phyloP scores from a whole-genome alignment of 1,140 invertebrate genomes.

The Solenopsis fugax region DNA sequence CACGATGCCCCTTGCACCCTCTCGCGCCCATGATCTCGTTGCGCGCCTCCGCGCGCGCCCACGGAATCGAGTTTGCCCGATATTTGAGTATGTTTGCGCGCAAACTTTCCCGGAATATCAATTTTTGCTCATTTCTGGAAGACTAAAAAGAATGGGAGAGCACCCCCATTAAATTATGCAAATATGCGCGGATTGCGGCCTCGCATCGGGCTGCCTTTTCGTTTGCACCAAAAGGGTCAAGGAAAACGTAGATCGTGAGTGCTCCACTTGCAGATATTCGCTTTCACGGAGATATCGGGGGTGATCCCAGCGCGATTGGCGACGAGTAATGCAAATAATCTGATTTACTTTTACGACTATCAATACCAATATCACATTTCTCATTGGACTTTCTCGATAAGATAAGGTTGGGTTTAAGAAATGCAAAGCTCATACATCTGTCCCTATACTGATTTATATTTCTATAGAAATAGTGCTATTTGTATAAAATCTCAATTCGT shows the following conservation, averaged over 20 bases:
- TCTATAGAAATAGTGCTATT: not conserved
- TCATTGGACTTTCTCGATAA: not conserved
- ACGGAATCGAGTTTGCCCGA: constrained; percentile 54
- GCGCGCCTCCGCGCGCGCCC: not conserved
- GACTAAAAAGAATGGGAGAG: constrained; percentile 34
- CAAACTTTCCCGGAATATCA: constrained; percentile 59
- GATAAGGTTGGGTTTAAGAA: not conserved
- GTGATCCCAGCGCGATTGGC: not conserved
- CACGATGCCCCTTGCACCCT: not conserved
- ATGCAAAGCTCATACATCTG: not conserved
- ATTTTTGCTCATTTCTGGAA: constrained; percentile 55
- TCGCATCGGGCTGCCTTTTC: not conserved
- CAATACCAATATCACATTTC: constrained; percentile 3
- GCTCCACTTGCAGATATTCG: constrained; percentile 1
- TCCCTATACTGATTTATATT: constrained; percentile 14
- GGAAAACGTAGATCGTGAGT: constrained; percentile 14
- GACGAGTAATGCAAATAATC: constrained; percentile 1
- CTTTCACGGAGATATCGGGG: not conserved
- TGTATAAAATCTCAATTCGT: constrained; percentile 20
- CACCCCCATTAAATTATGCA: constrained; percentile 56
- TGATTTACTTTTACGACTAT: constrained; percentile 13
- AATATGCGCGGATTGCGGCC: constrained; percentile 38
- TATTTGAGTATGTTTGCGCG: constrained; percentile 56
- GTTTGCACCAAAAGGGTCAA: constrained; percentile 22
- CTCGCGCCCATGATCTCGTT: no score